phyloP scores from a whole-genome alignment of 2,888 invertebrate genomes.

The Yponomeuta cagnagella region DNA sequence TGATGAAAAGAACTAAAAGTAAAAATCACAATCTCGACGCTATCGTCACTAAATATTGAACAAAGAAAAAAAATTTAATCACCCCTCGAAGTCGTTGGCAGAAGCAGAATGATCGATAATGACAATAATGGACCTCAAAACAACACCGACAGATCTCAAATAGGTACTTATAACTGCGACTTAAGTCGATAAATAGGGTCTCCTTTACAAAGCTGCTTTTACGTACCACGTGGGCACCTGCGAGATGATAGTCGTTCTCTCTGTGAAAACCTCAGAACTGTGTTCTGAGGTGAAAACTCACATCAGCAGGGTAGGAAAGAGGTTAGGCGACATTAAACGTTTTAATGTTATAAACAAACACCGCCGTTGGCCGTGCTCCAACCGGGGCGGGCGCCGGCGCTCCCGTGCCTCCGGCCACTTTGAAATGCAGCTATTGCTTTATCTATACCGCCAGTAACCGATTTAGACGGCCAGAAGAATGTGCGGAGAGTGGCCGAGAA shows the following conservation, averaged over 20 bases:
- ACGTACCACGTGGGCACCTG: too few relatives aligned
- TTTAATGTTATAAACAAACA: constrained; percentile 70
- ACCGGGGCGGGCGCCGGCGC: constrained; percentile 63
- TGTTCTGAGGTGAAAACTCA: constrained; percentile 19
- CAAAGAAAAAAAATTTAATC: too few relatives aligned
- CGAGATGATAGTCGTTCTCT: background rate
- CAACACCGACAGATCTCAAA: too few relatives aligned
- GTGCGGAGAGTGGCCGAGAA: background rate
- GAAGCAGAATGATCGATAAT: too few relatives aligned
- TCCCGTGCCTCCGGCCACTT: constrained; percentile 39
- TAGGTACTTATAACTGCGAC: too few relatives aligned
- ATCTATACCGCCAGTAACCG: constrained; percentile 26
- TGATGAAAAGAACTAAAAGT: too few relatives aligned
- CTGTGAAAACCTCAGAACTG: constrained; percentile 4
- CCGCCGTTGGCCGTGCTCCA: constrained; percentile 58
- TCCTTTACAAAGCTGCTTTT: too few relatives aligned
- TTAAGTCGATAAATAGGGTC: too few relatives aligned
- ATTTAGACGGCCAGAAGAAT: constrained; percentile 4
- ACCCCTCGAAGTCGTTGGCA: too few relatives aligned
- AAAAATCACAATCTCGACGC: too few relatives aligned
- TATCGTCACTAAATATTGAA: too few relatives aligned
- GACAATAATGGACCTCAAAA: too few relatives aligned
- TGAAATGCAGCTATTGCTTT: constrained; percentile 48
- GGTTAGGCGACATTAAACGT: constrained; percentile 39
- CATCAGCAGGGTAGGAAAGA: constrained; percentile 19